phyloP scores from a whole-genome alignment of 2,113 vertebrate species.

The Tachycineta bicolor region DNA sequence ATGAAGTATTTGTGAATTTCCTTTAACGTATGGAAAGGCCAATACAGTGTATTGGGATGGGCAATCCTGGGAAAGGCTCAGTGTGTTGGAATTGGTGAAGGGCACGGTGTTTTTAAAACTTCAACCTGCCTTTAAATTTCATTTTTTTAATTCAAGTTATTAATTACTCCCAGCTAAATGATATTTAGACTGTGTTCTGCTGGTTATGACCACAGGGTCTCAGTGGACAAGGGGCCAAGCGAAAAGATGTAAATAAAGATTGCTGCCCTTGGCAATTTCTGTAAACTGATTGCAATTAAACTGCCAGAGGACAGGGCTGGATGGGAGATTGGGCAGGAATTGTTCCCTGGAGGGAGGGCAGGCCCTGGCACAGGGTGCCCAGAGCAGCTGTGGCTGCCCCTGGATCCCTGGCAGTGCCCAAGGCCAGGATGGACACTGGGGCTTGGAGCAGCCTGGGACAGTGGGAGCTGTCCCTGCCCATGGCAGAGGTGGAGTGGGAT shows the following conservation, averaged over 20 bases:
- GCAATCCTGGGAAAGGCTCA: not conserved
- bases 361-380: not conserved
- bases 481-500: not conserved
- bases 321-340: not conserved
- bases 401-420: not conserved
- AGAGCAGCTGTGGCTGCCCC: not conserved
- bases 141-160: not conserved
- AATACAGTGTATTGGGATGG: not conserved
- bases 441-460: rapidly evolving
- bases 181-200: not conserved
- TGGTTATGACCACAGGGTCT: not conserved
- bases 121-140: not conserved
- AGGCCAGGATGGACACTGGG: rapidly evolving
- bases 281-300: not conserved
- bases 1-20: not conserved
- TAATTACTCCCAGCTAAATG: not conserved
- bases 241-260: not conserved
- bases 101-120: not conserved
- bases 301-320: rapidly evolving
- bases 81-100: not conserved
- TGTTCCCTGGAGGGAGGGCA: not conserved
- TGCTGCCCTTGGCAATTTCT: not conserved
- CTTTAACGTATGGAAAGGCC: not conserved
- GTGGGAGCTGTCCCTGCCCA: not conserved
- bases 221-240: not conserved